Conservation (phyloP, 2,113 vertebrate genomes). For the Terrapene triunguis region DNA sequence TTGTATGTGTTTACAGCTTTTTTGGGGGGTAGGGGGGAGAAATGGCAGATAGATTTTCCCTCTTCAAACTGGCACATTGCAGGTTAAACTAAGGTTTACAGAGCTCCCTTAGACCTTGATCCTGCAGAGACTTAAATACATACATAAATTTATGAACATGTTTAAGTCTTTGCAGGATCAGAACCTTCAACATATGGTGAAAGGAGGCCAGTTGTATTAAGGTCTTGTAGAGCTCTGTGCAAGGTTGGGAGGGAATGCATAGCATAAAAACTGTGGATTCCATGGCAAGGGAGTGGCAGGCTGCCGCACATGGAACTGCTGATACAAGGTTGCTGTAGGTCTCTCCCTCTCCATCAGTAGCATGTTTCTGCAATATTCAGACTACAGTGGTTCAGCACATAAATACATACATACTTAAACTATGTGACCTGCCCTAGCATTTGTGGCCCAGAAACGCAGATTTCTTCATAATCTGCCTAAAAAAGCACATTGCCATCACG, state of each 20-base stretch:
- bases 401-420: background rate
- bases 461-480: background rate
- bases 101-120: background rate
- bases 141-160: background rate
- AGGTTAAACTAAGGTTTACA: background rate
- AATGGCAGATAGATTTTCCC: background rate
- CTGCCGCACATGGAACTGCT: background rate
- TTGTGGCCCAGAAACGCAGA: rapidly evolving
- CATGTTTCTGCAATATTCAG: background rate
- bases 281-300: background rate
- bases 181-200: background rate
- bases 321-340: background rate
- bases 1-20: background rate
- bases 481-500: background rate
- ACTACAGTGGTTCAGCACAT: background rate
- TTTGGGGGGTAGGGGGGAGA: background rate
- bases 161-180: background rate
- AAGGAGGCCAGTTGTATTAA: background rate
- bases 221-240: background rate
- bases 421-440: background rate
- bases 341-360: background rate
- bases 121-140: rapidly evolving
- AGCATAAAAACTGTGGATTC: background rate
- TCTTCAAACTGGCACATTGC: background rate
- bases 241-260: background rate